Base-by-base conservation (phyloP, 2,113 vertebrate species). In the Pyxicephalus adspersus region DNA sequence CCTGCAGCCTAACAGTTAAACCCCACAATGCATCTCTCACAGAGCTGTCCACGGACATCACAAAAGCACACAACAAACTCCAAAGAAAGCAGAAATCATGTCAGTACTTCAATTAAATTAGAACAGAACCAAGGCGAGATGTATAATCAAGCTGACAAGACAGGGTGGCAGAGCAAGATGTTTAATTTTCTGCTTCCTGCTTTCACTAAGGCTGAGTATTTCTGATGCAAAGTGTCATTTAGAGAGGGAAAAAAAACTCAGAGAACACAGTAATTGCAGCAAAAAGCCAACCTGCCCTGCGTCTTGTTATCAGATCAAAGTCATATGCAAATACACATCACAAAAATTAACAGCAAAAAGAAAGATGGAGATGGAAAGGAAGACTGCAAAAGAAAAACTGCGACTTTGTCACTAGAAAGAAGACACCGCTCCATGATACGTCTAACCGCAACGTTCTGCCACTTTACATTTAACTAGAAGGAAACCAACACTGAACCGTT, bases 101-200 rank as follows among this genome's bases (percentile, higher is more conserved):
- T 68, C 52, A 70, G 65, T 45, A 25, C 64, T 68, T 79, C 64
- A 68, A 79, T 68, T 78, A 78, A 67, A 78, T 50, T 55, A 68
- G 22, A 79, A 54, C 23, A 60, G 77, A 25, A n/a, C n/a, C 64
- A 60, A 55, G 8, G 28, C 29, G 26, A 58, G 54, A 58, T 26
- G 64, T 78, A 57, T 78, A 67, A 67, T 78, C 76, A 67, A 26
- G 52, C 76, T 78, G 76, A 79, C 76, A 79, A 28, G 64, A 68
- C 66, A 50, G 64, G 77, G 65, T 45, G 52, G 64, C 64, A 60
- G 65, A 68, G 76, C 64, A 68, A 68, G 65, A 79, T 78, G 77
- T 60, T 79, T 79, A 68, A 79, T 79, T 68, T 79, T 79, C 77
- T 70, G 64, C 77, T 67, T 57, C 77, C 64, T 68, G 54, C 76